Percentiles rank a stretch among this genome's conserved stretches.
Evolutionary conservation across 2,888 invertebrate species (phyloP).

Genomic region (Cancer borealis): DNA sequence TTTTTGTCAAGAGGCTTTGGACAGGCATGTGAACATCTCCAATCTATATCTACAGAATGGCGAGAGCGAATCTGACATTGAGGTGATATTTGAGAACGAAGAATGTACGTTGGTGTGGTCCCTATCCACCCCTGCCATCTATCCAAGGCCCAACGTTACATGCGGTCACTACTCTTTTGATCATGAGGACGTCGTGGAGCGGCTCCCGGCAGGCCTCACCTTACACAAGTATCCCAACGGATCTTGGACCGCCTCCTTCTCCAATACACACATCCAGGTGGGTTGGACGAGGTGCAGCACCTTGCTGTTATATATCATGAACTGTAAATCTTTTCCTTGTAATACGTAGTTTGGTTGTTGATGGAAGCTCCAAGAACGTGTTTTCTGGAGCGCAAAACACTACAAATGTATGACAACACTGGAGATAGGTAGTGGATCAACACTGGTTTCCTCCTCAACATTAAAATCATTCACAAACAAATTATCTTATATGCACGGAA

Average conservation of each 20-base stretch:
- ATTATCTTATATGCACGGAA: neutral
- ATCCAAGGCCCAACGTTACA: constrained; percentile 72
- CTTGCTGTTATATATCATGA: neutral
- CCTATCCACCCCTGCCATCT: constrained; percentile 74
- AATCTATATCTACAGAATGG: neutral
- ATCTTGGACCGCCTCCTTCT: constrained; percentile 72
- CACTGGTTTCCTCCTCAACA: neutral
- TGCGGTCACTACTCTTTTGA: constrained; percentile 75
- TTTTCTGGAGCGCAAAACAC: neutral
- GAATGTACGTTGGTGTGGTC: constrained; percentile 75
- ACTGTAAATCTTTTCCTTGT: neutral
- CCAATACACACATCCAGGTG: constrained; percentile 71
- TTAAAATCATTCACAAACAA: too few species aligned
- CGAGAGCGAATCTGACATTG: neutral
- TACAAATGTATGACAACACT: neutral
- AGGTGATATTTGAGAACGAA: constrained; percentile 47
- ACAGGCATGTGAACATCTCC: neutral
- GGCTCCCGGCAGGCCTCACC: constrained; percentile 73
- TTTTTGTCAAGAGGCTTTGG: neutral
- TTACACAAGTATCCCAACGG: constrained; percentile 71
- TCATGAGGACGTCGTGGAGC: constrained; percentile 65
- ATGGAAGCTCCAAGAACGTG: neutral
- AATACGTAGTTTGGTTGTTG: neutral
- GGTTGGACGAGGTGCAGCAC: neutral
- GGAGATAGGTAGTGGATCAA: neutral